Conservation (phyloP, 2,113 vertebrate genomes). For the Corynorhinus townsendii region DNA sequence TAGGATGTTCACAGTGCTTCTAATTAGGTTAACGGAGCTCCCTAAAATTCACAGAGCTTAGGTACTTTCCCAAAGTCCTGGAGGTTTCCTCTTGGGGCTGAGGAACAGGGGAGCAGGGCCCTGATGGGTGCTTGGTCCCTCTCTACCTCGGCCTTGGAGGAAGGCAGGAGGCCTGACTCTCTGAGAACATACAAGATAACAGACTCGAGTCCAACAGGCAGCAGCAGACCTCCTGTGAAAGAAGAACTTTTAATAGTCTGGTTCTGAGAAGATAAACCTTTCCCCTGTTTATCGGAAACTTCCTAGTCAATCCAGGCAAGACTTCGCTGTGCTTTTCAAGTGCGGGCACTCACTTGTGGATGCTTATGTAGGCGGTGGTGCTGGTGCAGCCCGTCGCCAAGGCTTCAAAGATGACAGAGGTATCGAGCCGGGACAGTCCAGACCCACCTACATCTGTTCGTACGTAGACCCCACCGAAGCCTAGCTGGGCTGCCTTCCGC, state of each 20-base stretch:
- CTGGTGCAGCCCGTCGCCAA: constrained; percentile 96
- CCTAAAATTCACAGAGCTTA: neutral
- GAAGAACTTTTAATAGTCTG: neutral
- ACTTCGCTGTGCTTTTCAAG: accelerated
- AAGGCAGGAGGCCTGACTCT: neutral
- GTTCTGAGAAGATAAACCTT: neutral
- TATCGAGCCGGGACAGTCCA: constrained; percentile 93
- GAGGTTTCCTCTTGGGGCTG: neutral
- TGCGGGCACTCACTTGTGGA: constrained; percentile 92
- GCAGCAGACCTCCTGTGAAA: neutral
- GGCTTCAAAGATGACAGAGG: constrained; percentile 95
- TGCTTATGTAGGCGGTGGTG: constrained; percentile 97
- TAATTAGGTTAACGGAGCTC: neutral
- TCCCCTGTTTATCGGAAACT: neutral
- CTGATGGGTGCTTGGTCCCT: neutral
- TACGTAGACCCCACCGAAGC: constrained; percentile 94
- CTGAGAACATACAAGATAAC: neutral
- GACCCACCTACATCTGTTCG: constrained; percentile 93
- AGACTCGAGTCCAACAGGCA: neutral
- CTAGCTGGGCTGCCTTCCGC: constrained; percentile 91
- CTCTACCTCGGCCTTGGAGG: neutral
- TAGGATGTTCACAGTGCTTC: neutral
- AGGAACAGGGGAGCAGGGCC: neutral
- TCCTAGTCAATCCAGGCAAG: accelerated
- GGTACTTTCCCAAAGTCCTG: neutral